Percentiles rank a stretch among this genome's conserved stretches.
These are phyloP conservation scores for Neoascia interrupta DNA, from an alignment of 2,888 invertebrate genomes.

Conservation along the genomic window DNA sequence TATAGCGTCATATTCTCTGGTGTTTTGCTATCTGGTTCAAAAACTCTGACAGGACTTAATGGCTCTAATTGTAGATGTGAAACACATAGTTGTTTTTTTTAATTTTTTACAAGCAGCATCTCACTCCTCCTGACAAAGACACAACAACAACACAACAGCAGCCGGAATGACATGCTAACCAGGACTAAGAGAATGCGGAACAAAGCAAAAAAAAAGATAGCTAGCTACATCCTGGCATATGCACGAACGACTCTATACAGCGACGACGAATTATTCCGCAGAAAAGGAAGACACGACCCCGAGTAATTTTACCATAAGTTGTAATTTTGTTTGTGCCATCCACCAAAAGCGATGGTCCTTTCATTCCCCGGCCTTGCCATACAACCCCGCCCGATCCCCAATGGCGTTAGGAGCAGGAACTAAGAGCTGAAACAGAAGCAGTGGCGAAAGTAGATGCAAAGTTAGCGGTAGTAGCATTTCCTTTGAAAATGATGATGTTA, in stretches of 20 bases:
- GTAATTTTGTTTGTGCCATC: slow-evolving; percentile 56
- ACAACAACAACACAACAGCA: too few species aligned
- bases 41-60: slow-evolving; percentile 40
- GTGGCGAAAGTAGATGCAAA: slow-evolving; percentile 44
- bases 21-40: too few species aligned
- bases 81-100: slow-evolving; percentile 19
- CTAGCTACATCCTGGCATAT: slow-evolving; percentile 27
- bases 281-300: slow-evolving; percentile 57
- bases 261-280: too few species aligned
- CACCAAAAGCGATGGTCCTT: not conserved
- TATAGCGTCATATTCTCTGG: slow-evolving; percentile 1
- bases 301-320: slow-evolving; percentile 65
- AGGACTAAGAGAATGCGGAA: not conserved
- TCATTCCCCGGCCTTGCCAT: too few species aligned
- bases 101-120: too few species aligned
- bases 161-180: too few species aligned
- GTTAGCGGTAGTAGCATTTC: slow-evolving; percentile 54
- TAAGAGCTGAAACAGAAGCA: slow-evolving; percentile 13
- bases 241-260: slow-evolving; percentile 8
- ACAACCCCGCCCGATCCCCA: too few species aligned
- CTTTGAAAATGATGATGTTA: slow-evolving; percentile 65
- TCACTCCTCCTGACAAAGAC: too few species aligned
- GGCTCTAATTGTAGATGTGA: slow-evolving; percentile 56
- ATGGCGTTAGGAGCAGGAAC: not conserved
- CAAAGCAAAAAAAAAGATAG: too few species aligned